Evolutionary conservation across 2,797 vertebrate genomes (phyloP), one percentile per base, ranked within the genome.

Genomic region (Miichthys miiuy): DNA sequence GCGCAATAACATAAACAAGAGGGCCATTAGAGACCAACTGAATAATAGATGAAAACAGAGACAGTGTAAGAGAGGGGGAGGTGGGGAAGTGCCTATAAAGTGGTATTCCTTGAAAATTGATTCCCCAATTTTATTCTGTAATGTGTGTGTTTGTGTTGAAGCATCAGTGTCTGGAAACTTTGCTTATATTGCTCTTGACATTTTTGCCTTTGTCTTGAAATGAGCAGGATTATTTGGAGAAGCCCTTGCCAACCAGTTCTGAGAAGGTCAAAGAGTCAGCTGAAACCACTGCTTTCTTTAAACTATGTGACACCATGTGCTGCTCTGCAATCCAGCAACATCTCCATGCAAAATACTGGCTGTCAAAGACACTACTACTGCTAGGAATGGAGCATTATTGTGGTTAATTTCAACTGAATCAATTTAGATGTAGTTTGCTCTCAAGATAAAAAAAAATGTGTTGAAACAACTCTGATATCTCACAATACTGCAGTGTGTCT

Each of bases 1-100:
- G 71, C 41, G 56, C 69, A 21, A 80, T 68, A 60, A 72, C 71
- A 79, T 75, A 80, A 80, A 84, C 58, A 69, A 27, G 44, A 67
- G 34, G n/a, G 57, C 44, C 83, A 79, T 77, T 84, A 77, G 64
- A 77, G 63, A 67, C 23, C 5, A 18, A n/a, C 73, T 90, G 48
- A 90, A 86, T 91, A 87, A 91, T 84, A 73, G 60, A 90, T 87
- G 66, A 79, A 71, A 72, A 75, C 66, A n/a, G 14, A 78, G 72
- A 56, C 23, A 38, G 52, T 23, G 17, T 21, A 14, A 58, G 62
- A 72, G 4, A 48, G 46, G 17, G 25, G 18, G 12, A 48, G 25
- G 34, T 4, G 50, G 34, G 14, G 56, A 62, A 41, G 76, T 62
- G 52, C 0, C 58, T 76, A 76, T 77, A 42, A 71, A 75, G 67